Percentiles rank a stretch among this genome's conserved stretches.
Evolutionary conservation across 2,797 vertebrate genomes (phyloP).

Genomic region (Periparus ater): DNA sequence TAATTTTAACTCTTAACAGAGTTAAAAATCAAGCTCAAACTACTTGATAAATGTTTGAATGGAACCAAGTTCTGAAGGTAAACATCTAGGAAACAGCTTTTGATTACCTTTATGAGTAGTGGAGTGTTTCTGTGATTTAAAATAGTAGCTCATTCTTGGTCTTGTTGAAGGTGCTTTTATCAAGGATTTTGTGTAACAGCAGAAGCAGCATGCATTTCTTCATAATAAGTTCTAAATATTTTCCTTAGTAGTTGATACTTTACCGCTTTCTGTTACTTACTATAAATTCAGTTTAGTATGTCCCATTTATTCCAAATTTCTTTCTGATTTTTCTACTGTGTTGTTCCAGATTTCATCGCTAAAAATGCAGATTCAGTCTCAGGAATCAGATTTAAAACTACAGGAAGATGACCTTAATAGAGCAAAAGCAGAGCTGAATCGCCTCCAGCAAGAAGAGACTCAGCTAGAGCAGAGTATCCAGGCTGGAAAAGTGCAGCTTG

Average conservation of each 20-base stretch:
- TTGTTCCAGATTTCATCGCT: constrained; percentile 88
- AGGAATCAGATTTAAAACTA: constrained; percentile 91
- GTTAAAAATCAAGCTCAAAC: not conserved
- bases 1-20: not conserved
- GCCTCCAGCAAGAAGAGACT: constrained; percentile 91
- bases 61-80: not conserved
- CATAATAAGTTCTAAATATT: not conserved
- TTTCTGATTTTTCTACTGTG: not conserved
- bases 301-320: not conserved
- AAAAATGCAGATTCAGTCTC: constrained; percentile 93
- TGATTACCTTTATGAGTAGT: not conserved
- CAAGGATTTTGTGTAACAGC: not conserved
- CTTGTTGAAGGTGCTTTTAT: not conserved
- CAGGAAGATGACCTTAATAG: constrained; percentile 93
- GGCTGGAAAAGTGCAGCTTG: constrained; percentile 92
- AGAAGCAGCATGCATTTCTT: not conserved
- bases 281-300: not conserved
- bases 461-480: constrained; percentile 96
- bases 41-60: not conserved
- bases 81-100: not conserved
- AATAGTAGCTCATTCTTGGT: not conserved
- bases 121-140: not conserved
- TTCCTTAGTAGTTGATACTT: not conserved
- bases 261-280: not conserved
- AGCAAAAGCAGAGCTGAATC: constrained; percentile 88